Conservation (phyloP, 2,797 vertebrate genomes). For the Enteromius thamalakanensis region DNA sequence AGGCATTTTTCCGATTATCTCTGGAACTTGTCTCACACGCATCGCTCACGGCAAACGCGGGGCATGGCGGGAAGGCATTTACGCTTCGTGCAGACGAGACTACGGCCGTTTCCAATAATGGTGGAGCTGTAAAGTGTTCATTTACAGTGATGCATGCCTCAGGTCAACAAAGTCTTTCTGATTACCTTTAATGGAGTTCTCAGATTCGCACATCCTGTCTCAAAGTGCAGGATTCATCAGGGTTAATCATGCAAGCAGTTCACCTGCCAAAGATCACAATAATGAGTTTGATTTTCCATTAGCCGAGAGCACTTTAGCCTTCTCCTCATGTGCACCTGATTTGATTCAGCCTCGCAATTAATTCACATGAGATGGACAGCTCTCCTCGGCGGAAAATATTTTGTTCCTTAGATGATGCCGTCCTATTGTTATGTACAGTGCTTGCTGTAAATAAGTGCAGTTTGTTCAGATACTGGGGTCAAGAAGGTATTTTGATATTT, state of each 20-base stretch:
- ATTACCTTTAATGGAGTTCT: slow-evolving; percentile 46
- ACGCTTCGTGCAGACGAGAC: not conserved
- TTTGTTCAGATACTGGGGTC: not conserved
- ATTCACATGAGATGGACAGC: slow-evolving; percentile 44
- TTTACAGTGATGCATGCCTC: slow-evolving; percentile 33
- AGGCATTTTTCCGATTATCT: slow-evolving; percentile 26
- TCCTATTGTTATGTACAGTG: not conserved
- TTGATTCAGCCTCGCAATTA: slow-evolving; percentile 49
- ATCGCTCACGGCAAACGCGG: not conserved
- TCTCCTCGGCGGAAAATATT: slow-evolving; percentile 48
- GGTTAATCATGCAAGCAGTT: slow-evolving; percentile 70
- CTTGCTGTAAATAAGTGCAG: not conserved
- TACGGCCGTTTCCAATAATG: slow-evolving; percentile 17
- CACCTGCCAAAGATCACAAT: slow-evolving; percentile 75
- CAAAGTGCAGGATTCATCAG: slow-evolving; percentile 26
- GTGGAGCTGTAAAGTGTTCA: slow-evolving; percentile 12
- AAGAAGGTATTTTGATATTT: not conserved
- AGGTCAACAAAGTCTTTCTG: slow-evolving; percentile 35
- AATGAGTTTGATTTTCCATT: slow-evolving; percentile 65
- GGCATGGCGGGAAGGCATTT: slow-evolving; percentile 5
- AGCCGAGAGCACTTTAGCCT: slow-evolving; percentile 56
- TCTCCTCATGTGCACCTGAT: slow-evolving; percentile 34
- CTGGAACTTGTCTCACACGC: slow-evolving; percentile 1
- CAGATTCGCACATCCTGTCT: slow-evolving; percentile 38
- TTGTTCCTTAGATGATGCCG: slow-evolving; percentile 4